A percentile compares a stretch with the other conserved stretches of the same genome.
Evolutionary conservation across 2,113 vertebrate species (phyloP).

Genomic region (Meriones unguiculatus): DNA sequence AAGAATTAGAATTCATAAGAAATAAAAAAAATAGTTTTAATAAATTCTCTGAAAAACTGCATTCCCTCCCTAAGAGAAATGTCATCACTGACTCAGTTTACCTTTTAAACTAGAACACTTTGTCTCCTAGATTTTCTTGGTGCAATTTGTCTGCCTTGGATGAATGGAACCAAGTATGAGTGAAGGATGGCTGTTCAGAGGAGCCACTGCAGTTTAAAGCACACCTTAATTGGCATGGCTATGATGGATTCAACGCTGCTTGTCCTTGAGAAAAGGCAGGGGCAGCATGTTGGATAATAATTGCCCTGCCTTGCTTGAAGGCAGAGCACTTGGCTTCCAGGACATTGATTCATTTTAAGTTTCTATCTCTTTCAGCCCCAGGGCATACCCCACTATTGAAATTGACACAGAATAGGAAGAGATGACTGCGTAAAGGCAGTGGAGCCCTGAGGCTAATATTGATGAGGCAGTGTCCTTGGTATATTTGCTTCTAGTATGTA

Average conservation of each 20-base stretch:
- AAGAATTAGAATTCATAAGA: not conserved
- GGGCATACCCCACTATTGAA: conserved; percentile 70
- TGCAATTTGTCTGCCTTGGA: not conserved
- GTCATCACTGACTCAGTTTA: not conserved
- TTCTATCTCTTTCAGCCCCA: conserved; percentile 63
- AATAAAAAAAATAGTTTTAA: not conserved
- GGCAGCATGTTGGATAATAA: conserved; percentile 60
- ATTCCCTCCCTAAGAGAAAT: rapidly evolving
- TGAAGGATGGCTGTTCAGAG: not conserved
- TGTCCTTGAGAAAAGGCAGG: conserved; percentile 73
- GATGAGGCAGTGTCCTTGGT: conserved; percentile 20
- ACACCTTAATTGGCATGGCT: conserved; percentile 38
- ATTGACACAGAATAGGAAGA: conserved; percentile 60
- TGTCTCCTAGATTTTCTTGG: not conserved
- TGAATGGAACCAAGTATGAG: not conserved
- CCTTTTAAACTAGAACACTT: not conserved
- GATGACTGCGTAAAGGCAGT: conserved; percentile 65
- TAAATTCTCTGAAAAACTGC: not conserved
- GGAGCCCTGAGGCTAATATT: conserved; percentile 48
- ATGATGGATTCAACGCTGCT: conserved; percentile 64
- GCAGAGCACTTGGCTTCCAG: conserved; percentile 60
- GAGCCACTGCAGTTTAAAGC: not conserved
- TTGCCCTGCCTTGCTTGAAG: conserved; percentile 77
- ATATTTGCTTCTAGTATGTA: conserved; percentile 16
- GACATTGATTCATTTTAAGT: conserved; percentile 77